Percentiles rank a stretch among this genome's conserved stretches.
phyloP scores from a whole-genome alignment of 30 jellyfish, hydroid and myxozoan species.

The Hydra vulgaris region DNA sequence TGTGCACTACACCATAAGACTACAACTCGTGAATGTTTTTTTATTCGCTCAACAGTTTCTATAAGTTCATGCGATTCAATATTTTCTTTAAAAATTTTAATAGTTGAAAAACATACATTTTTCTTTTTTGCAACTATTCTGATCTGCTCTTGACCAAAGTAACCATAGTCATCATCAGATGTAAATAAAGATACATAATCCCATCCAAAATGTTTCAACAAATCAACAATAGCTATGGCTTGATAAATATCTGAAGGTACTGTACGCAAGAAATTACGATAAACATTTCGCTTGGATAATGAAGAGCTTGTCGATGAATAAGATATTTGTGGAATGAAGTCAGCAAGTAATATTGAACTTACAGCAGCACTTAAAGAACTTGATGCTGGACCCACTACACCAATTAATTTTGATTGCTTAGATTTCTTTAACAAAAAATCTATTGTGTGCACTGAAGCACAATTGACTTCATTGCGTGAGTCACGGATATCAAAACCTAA shows the following conservation, averaged over 20 bases:
- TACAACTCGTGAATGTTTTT: slow-evolving; percentile 44
- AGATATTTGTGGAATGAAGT: slow-evolving; percentile 56
- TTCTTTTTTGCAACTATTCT: slow-evolving; percentile 31
- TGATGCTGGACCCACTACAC: slow-evolving; percentile 83
- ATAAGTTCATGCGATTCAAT: slow-evolving; percentile 4
- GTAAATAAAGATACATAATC: slow-evolving; percentile 57
- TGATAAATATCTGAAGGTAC: slow-evolving; percentile 77
- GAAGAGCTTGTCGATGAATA: slow-evolving; percentile 74
- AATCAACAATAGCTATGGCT: slow-evolving; percentile 50
- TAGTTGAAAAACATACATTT: slow-evolving; percentile 46
- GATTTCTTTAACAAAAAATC: slow-evolving; percentile 45
- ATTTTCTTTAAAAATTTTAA: slow-evolving; percentile 24
- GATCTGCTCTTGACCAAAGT: slow-evolving; percentile 61
- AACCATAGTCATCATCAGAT: slow-evolving; percentile 77
- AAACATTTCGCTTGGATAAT: slow-evolving; percentile 22
- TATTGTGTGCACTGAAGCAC: slow-evolving; percentile 40
- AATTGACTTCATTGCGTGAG: slow-evolving; percentile 46
- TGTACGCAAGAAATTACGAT: slow-evolving; percentile 79
- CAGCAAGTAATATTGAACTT: slow-evolving; percentile 40
- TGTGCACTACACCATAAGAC: slow-evolving; percentile 62
- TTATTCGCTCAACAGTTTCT: slow-evolving; percentile 12
- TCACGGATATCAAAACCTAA: slow-evolving; percentile 64
- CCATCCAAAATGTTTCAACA: slow-evolving; percentile 60
- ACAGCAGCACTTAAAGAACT: slow-evolving; percentile 41
- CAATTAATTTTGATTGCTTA: slow-evolving; percentile 15